Percentiles rank a stretch among this genome's conserved stretches.
These are phyloP conservation scores for Cricetomys ansorgei DNA, from an alignment of 2,113 vertebrate species.

Conservation along the genomic window DNA sequence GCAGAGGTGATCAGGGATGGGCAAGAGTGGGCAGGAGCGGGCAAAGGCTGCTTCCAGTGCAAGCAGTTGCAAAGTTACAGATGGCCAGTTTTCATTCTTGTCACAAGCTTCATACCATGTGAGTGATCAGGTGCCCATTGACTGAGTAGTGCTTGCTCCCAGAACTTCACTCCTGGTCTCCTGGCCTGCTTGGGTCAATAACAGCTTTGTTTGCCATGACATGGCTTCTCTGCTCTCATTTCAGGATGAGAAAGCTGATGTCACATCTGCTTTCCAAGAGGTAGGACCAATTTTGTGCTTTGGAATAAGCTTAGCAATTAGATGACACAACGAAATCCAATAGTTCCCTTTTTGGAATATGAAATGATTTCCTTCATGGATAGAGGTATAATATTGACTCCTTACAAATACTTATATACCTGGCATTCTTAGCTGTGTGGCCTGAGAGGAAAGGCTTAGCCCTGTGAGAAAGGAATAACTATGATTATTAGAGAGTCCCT, in stretches of 20 bases:
- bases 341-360: constrained; percentile 60
- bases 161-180: fast-evolving
- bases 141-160: fast-evolving
- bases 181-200: not conserved
- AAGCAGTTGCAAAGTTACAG: not conserved
- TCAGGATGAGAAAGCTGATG: not conserved
- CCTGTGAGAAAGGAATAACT: constrained; percentile 73
- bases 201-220: not conserved
- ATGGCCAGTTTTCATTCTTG: not conserved
- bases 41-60: not conserved
- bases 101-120: not conserved
- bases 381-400: constrained; percentile 56
- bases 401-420: constrained; percentile 66
- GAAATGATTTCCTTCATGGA: constrained; percentile 43
- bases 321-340: constrained; percentile 60
- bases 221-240: not conserved
- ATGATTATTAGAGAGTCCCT: constrained; percentile 76
- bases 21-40: too few species aligned
- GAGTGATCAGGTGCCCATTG: fast-evolving
- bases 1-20: too few species aligned
- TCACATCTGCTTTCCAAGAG: not conserved
- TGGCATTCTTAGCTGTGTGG: constrained; percentile 35
- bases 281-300: constrained; percentile 16
- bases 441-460: constrained; percentile 11
- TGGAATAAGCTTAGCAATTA: constrained; percentile 65